A percentile compares a stretch with the other conserved stretches of the same genome.
Conservation (phyloP, 2,888 invertebrate species). For the Eupithecia inturbata region DNA sequence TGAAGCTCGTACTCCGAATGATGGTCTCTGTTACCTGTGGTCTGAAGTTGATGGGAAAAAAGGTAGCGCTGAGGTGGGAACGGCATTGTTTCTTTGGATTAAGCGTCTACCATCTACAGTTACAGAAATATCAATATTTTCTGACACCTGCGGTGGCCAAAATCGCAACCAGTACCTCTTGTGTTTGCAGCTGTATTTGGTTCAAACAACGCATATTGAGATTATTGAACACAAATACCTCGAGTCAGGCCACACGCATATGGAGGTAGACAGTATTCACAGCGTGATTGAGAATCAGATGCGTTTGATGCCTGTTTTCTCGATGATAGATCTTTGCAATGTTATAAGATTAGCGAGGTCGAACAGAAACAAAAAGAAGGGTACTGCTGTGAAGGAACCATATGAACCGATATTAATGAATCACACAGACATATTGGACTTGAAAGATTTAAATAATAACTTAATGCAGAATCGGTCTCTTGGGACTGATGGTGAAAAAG, state of each 20-base stretch:
- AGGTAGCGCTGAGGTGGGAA: constrained; percentile 29
- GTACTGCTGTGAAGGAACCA: too few relatives aligned
- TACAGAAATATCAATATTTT: constrained; percentile 17
- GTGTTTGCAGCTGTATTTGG: neutral
- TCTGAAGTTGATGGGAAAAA: constrained; percentile 31
- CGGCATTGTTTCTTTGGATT: constrained; percentile 27
- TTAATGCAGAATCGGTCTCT: too few relatives aligned
- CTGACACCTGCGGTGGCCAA: constrained; percentile 12
- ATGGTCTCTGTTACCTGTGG: constrained; percentile 28
- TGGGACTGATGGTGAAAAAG: too few relatives aligned
- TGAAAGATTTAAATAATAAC: too few relatives aligned
- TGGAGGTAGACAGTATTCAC: too few relatives aligned
- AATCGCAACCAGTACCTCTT: constrained; percentile 1
- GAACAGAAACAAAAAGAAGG: too few relatives aligned
- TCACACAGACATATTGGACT: too few relatives aligned
- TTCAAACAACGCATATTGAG: neutral
- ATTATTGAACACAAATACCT: constrained; percentile 9
- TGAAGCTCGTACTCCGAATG: constrained; percentile 15
- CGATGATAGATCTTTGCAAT: too few relatives aligned
- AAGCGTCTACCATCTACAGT: constrained; percentile 18
- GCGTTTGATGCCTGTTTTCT: too few relatives aligned
- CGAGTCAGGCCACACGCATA: constrained; percentile 1
- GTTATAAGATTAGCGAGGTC: too few relatives aligned
- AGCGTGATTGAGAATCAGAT: too few relatives aligned
- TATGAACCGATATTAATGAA: too few relatives aligned